Conservation (phyloP, 2,113 vertebrate species). For the Proterorhinus semilunaris region DNA sequence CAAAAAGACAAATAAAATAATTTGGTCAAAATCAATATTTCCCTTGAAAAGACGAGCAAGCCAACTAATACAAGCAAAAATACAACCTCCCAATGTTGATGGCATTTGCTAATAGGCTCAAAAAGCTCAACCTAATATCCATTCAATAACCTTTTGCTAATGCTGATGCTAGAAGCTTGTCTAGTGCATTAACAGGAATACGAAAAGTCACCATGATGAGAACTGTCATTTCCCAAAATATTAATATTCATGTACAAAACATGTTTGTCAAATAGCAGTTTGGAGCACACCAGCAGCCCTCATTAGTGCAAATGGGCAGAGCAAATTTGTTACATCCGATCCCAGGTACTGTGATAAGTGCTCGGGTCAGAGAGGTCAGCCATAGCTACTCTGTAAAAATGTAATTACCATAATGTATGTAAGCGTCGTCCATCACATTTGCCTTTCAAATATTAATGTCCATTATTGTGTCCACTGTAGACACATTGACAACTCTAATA, state of each 20-base stretch:
- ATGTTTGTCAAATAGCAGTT: conserved; percentile 23
- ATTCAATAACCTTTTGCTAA: background rate
- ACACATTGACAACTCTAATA: background rate
- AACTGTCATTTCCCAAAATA: background rate
- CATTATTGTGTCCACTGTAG: background rate
- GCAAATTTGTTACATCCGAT: conserved; percentile 20
- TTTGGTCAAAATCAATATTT: too few species aligned
- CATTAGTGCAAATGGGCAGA: conserved; percentile 10
- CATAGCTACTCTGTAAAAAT: conserved; percentile 8
- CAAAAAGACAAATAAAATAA: too few species aligned
- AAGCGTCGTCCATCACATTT: background rate
- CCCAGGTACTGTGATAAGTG: background rate
- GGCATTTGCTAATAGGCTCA: background rate
- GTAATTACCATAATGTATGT: conserved; percentile 13
- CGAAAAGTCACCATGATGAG: background rate
- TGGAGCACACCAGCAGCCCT: conserved; percentile 16
- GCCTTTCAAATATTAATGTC: background rate
- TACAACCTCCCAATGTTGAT: background rate
- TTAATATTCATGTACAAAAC: conserved; percentile 2
- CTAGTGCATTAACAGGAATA: background rate
- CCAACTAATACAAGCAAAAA: background rate
- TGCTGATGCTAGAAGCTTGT: background rate
- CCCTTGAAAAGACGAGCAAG: too few species aligned
- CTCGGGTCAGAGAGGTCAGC: conserved; percentile 10
- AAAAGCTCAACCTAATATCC: background rate